Conservation (phyloP, 2,888 invertebrate genomes). For the Urechis unicinctus region DNA sequence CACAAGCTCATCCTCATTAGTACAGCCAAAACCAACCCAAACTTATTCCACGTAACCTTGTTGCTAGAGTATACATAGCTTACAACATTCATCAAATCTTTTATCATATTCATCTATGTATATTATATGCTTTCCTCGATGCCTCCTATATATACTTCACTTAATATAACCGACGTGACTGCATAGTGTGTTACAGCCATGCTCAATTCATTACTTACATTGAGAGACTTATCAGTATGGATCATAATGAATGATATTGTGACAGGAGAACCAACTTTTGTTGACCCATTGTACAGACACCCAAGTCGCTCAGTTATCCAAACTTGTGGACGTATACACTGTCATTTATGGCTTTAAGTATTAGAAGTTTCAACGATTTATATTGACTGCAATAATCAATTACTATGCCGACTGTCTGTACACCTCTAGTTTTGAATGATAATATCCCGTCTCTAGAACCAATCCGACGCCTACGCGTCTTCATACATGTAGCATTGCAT, state of each 20-base stretch:
- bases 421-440: no score
- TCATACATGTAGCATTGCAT: no score
- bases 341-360: no score
- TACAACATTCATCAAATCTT: background rate
- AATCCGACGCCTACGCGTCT: no score
- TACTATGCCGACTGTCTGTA: no score
- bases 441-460: no score
- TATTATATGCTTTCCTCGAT: slow-evolving; percentile 10
- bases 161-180: slow-evolving; percentile 28
- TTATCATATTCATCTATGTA: no score
- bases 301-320: slow-evolving; percentile 26
- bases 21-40: slow-evolving; percentile 18
- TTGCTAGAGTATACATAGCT: no score
- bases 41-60: slow-evolving; percentile 28
- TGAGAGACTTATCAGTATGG: no score
- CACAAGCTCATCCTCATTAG: slow-evolving; percentile 26
- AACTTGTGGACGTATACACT: slow-evolving; percentile 28
- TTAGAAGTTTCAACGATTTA: no score
- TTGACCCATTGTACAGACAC: slow-evolving; percentile 25
- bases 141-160: slow-evolving; percentile 27
- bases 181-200: slow-evolving; percentile 27
- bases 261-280: slow-evolving; percentile 18
- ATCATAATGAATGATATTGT: background rate
- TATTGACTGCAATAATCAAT: no score
- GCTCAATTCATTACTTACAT: no score